A percentile compares a stretch with the other conserved stretches of the same genome.
Evolutionary conservation across 2,888 invertebrate genomes (phyloP).

Genomic region (Xylophagus ater): DNA sequence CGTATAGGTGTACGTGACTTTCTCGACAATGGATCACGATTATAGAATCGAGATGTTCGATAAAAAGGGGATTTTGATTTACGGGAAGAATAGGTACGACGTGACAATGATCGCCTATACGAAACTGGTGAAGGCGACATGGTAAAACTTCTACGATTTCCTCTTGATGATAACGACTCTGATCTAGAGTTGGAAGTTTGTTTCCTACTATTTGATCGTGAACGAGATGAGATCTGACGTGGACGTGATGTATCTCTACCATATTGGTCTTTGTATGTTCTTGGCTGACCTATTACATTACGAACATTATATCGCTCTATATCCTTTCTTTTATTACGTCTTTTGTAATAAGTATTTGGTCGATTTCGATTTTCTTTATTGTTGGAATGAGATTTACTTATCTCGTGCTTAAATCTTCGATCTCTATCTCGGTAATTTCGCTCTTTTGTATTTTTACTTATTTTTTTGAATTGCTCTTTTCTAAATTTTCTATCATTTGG

Average conservation of each 20-base stretch:
- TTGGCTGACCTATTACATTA: conserved; percentile 54
- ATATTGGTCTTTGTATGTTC: conserved; percentile 61
- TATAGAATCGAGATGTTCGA: conserved; percentile 7
- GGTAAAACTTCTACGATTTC: conserved; percentile 15
- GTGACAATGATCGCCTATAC: conserved; percentile 21
- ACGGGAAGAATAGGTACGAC: conserved; percentile 31
- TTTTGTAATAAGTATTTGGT: conserved; percentile 27
- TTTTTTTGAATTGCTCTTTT: conserved; percentile 64
- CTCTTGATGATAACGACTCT: conserved; percentile 15
- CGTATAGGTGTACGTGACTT: conserved; percentile 23
- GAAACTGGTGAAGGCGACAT: conserved; percentile 22
- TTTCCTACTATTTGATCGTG: conserved; percentile 23
- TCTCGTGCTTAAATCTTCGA: conserved; percentile 26
- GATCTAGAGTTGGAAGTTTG: conserved; percentile 22
- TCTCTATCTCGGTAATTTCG: conserved; percentile 61
- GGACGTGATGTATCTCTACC: conserved; percentile 55
- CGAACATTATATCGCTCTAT: conserved; percentile 75
- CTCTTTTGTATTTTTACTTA: conserved; percentile 65
- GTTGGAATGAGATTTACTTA: conserved; percentile 22
- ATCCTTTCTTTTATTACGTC: conserved; percentile 57
- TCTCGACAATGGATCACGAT: background rate
- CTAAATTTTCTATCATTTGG: conserved; percentile 28
- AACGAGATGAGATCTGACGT: conserved; percentile 31
- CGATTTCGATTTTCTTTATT: conserved; percentile 30
- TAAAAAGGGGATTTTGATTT: conserved; percentile 24